A percentile compares a stretch with the other conserved stretches of the same genome.
These are phyloP conservation scores for Drosophila varians DNA, from an alignment of 1,140 invertebrate genomes.

Conservation along the genomic window DNA sequence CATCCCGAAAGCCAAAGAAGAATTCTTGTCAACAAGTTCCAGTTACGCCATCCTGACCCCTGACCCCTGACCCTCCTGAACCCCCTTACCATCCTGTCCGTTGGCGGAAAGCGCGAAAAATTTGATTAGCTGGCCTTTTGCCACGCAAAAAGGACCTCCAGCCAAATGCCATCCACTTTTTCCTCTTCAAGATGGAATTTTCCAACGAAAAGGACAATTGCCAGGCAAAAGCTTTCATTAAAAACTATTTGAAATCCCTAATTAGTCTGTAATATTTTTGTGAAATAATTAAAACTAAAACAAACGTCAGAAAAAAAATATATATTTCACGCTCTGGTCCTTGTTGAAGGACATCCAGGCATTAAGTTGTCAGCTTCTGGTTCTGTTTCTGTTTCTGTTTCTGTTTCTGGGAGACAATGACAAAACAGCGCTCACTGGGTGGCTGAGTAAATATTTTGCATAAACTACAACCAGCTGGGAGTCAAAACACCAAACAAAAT, in stretches of 20 bases:
- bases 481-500: background rate
- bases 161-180: background rate
- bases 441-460: conserved; percentile 32
- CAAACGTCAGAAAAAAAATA: background rate
- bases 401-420: conserved; percentile 4
- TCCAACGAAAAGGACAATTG: background rate
- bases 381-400: too few species aligned
- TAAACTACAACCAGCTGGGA: conserved; percentile 15
- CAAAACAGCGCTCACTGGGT: background rate
- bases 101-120: conserved; percentile 27
- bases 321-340: background rate
- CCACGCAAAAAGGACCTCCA: background rate
- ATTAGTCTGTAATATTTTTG: too few species aligned
- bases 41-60: conserved; percentile 2
- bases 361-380: conserved; percentile 46
- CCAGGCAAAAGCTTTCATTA: too few species aligned
- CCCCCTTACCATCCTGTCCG: background rate
- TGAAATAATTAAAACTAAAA: too few species aligned
- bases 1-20: conserved; percentile 5
- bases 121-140: conserved; percentile 48
- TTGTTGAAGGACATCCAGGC: background rate
- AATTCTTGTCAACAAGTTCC: conserved; percentile 43
- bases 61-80: background rate
- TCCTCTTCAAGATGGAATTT: background rate
- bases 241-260: too few species aligned